Evolutionary conservation across 1,140 invertebrate genomes (phyloP).

Genomic region (Triops longicaudatus): DNA sequence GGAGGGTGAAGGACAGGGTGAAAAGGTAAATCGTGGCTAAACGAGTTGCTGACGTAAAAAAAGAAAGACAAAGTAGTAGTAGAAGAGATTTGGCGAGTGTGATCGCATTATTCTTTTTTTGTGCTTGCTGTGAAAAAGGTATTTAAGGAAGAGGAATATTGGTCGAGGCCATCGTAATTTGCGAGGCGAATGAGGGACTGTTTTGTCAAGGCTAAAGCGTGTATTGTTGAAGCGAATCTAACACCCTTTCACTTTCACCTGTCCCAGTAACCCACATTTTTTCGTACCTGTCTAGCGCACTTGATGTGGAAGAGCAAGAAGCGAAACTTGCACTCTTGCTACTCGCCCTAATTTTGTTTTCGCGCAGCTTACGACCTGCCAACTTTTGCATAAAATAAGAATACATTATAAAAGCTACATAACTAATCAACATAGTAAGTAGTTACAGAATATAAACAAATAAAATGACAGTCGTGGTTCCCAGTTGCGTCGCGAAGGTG

Average conservation of each 20-base stretch:
- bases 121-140: no score
- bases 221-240: neutral
- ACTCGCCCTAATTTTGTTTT: neutral
- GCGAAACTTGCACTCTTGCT: neutral
- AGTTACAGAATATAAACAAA: no score
- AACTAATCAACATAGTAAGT: no score
- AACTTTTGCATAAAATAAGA: no score
- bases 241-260: conserved; percentile 14
- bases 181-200: neutral
- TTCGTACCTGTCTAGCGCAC: neutral
- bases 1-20: no score
- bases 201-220: conserved; percentile 2
- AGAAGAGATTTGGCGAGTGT: neutral
- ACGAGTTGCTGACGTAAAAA: neutral
- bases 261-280: conserved; percentile 1
- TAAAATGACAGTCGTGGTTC: no score
- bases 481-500: no score
- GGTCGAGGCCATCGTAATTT: neutral
- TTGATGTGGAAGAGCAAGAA: neutral
- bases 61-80: neutral
- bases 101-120: neutral
- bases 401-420: no score
- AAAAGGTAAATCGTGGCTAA: no score
- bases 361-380: no score
- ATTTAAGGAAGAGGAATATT: neutral